These are phyloP conservation scores for Poeciliopsis occidentalis DNA, from an alignment of 2,113 vertebrate species.

Conservation along the genomic window DNA sequence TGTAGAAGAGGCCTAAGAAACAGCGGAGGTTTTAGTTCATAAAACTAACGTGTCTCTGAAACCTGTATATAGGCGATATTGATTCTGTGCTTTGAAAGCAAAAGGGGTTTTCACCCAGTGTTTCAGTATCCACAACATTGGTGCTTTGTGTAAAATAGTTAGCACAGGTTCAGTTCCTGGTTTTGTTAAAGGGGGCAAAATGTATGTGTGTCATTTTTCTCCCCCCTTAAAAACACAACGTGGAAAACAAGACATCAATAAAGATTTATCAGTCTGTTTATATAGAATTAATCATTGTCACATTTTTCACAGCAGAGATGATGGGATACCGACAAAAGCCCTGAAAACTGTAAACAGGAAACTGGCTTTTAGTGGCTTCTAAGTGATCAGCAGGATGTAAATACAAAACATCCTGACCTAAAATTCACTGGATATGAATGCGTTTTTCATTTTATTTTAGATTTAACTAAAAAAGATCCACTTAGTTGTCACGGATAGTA, in stretches of 20 bases:
- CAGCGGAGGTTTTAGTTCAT: constrained; percentile 67
- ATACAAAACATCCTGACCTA: neutral
- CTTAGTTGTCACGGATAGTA: neutral
- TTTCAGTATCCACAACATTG: constrained; percentile 35
- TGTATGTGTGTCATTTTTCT: neutral
- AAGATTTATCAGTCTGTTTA: neutral
- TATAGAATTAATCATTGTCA: neutral
- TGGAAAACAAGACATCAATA: neutral
- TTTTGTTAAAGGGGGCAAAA: constrained; percentile 8
- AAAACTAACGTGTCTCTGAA: constrained; percentile 66
- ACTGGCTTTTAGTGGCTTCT: neutral
- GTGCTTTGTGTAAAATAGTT: constrained; percentile 46
- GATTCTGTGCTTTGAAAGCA: constrained; percentile 53
- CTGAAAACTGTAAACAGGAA: neutral
- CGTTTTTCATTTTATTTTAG: neutral
- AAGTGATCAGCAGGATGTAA: neutral
- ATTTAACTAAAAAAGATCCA: neutral
- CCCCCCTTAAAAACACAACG: neutral
- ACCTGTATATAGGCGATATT: constrained; percentile 62
- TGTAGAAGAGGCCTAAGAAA: constrained; percentile 47
- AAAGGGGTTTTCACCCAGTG: constrained; percentile 45
- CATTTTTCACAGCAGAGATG: neutral
- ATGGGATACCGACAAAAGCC: neutral
- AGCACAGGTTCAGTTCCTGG: constrained; percentile 48
- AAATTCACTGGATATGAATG: too few relatives aligned